These are phyloP conservation scores for Limanda limanda DNA, from an alignment of 2,113 vertebrate species.

Conservation along the genomic window DNA sequence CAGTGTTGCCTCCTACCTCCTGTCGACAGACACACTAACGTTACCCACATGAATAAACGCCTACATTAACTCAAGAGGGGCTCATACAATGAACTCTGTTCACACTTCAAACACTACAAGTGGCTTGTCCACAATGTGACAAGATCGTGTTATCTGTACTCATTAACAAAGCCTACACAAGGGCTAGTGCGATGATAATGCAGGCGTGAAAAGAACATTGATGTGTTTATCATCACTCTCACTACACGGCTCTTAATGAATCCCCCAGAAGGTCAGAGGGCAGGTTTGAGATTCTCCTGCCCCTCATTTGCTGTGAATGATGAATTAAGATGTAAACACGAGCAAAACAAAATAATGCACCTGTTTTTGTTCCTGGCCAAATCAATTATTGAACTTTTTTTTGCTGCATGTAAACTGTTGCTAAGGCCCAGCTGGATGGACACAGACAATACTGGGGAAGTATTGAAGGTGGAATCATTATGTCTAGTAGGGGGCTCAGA, in stretches of 20 bases:
- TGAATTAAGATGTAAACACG: conserved; percentile 57
- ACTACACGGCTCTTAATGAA: conserved; percentile 50
- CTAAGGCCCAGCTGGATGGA: conserved; percentile 3
- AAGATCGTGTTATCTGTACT: conserved; percentile 57
- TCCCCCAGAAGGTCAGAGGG: conserved; percentile 61
- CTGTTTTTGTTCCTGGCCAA: conserved; percentile 45
- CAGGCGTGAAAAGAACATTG: conserved; percentile 42
- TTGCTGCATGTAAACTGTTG: conserved; percentile 39
- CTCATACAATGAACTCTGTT: conserved; percentile 64
- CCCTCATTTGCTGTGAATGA: conserved; percentile 30
- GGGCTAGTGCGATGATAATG: conserved; percentile 47
- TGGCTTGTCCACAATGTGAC: conserved; percentile 62
- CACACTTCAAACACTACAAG: conserved; percentile 62
- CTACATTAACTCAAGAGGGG: conserved; percentile 74
- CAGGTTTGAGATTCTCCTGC: conserved; percentile 31
- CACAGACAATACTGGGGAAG: conserved; percentile 2
- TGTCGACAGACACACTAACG: conserved; percentile 34
- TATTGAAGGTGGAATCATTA: conserved; percentile 15
- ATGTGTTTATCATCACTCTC: conserved; percentile 54
- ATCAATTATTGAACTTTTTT: conserved; percentile 74
- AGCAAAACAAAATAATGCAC: conserved; percentile 49
- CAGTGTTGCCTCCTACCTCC: conserved; percentile 49
- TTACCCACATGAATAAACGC: conserved; percentile 64
- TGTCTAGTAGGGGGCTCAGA: background rate
- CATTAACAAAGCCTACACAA: conserved; percentile 63